Percentiles rank a stretch among this genome's conserved stretches.
Conservation (phyloP, 1,140 invertebrate genomes). For the Neodiprion virginianus region DNA sequence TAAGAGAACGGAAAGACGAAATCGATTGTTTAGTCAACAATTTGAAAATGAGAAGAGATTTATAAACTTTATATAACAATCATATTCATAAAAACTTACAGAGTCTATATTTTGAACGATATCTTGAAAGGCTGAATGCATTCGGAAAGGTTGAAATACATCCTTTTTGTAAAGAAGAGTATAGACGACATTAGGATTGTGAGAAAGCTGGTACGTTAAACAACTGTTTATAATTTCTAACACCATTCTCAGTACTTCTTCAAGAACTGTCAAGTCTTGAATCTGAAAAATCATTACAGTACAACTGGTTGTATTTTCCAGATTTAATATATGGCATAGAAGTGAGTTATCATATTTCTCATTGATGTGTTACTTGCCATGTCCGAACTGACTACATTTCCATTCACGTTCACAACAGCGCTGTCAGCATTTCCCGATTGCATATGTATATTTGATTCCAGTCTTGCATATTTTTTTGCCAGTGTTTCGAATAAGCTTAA, state of each 20-base stretch:
- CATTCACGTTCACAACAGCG: constrained; percentile 44
- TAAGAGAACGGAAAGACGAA: constrained; percentile 26
- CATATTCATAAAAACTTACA: constrained; percentile 64
- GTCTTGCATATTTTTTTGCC: constrained; percentile 77
- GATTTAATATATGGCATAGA: constrained; percentile 26
- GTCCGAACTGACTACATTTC: constrained; percentile 48
- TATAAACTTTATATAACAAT: constrained; percentile 11
- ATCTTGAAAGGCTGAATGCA: constrained; percentile 91
- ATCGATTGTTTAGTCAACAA: background rate
- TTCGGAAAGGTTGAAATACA: constrained; percentile 86
- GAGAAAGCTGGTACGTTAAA: constrained; percentile 83
- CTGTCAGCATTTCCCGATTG: constrained; percentile 33
- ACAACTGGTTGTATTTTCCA: constrained; percentile 36
- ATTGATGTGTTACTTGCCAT: constrained; percentile 41
- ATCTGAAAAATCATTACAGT: constrained; percentile 61
- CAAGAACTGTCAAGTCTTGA: constrained; percentile 92
- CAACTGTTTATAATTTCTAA: constrained; percentile 96
- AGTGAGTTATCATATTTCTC: constrained; percentile 20
- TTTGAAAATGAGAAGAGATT: constrained; percentile 8
- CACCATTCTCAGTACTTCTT: constrained; percentile 96
- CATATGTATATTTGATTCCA: constrained; percentile 62
- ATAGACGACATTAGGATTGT: constrained; percentile 96
- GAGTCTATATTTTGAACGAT: constrained; percentile 96
- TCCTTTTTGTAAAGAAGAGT: constrained; percentile 93
- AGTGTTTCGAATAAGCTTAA: constrained; percentile 88